A percentile compares a stretch with the other conserved stretches of the same genome.
Conservation (phyloP, 2,113 vertebrate genomes). For the Oreocharis arfaki region DNA sequence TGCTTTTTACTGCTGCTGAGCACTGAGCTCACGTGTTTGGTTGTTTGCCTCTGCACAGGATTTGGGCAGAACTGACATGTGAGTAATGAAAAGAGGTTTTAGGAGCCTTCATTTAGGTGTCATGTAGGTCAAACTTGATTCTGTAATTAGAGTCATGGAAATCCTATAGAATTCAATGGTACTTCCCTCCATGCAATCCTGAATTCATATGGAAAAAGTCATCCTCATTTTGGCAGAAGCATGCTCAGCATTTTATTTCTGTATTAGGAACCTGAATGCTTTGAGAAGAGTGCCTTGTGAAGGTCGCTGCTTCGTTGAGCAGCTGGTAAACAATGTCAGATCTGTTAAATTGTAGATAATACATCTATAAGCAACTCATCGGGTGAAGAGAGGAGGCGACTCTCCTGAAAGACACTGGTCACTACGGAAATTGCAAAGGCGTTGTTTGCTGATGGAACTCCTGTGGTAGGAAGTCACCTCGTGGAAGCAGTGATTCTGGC, state of each 20-base stretch:
- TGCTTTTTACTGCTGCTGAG: background rate
- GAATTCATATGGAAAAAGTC: background rate
- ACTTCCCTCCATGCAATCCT: background rate
- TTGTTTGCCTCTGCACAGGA: background rate
- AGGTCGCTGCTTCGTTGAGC: background rate
- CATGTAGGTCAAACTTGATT: background rate
- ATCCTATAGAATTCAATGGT: background rate
- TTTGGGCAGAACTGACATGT: background rate
- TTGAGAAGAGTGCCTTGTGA: background rate
- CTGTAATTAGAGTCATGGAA: background rate
- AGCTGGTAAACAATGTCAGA: background rate
- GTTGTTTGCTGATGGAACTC: background rate
- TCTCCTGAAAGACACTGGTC: background rate
- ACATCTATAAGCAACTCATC: background rate
- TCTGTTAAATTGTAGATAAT: background rate
- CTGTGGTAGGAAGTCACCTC: background rate
- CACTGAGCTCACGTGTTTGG: background rate
- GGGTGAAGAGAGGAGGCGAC: background rate
- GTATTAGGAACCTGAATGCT: background rate
- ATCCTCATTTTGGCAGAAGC: background rate
- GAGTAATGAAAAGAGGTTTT: background rate
- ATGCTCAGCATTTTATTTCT: background rate
- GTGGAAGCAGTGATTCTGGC: background rate
- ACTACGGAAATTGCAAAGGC: background rate
- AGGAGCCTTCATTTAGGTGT: background rate